A percentile compares a stretch with the other conserved stretches of the same genome.
Conservation (phyloP, 2,888 invertebrate genomes). For the Nudaria mundana region DNA sequence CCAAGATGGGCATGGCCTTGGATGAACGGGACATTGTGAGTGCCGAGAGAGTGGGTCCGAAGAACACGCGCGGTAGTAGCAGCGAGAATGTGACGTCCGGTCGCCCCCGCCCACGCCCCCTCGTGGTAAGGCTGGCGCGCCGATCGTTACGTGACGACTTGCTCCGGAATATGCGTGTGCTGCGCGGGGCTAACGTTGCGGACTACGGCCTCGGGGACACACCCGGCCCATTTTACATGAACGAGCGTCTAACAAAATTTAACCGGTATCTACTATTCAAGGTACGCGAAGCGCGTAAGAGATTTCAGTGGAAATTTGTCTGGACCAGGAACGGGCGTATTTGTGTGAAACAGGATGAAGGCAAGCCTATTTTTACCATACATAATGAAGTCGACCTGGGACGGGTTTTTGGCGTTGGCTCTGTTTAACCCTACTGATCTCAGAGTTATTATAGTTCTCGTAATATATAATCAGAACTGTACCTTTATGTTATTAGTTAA, state of each 20-base stretch:
- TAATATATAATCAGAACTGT: too few relatives aligned
- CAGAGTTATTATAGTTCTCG: not conserved
- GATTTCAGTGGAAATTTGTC: not conserved
- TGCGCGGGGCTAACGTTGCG: not conserved
- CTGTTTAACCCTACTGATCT: not conserved
- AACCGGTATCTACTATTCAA: not conserved
- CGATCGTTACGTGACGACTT: not conserved
- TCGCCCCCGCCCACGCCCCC: not conserved
- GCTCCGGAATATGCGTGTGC: not conserved
- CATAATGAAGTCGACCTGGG: not conserved
- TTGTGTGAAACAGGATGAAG: not conserved
- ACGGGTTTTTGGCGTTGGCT: not conserved
- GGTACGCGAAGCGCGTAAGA: not conserved
- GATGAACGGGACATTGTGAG: not conserved
- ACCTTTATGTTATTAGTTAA: too few relatives aligned
- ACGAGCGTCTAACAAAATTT: not conserved
- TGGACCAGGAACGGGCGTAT: not conserved
- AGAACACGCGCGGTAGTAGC: not conserved
- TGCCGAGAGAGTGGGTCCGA: not conserved
- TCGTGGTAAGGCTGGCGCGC: not conserved
- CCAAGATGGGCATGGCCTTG: not conserved
- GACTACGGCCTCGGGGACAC: not conserved
- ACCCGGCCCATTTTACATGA: not conserved
- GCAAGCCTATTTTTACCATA: conserved; percentile 6
- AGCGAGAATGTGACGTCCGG: not conserved